Percentiles rank a stretch among this genome's conserved stretches.
These are phyloP conservation scores for Temnothorax ravouxi DNA, from an alignment of 2,888 invertebrate species.

Conservation along the genomic window DNA sequence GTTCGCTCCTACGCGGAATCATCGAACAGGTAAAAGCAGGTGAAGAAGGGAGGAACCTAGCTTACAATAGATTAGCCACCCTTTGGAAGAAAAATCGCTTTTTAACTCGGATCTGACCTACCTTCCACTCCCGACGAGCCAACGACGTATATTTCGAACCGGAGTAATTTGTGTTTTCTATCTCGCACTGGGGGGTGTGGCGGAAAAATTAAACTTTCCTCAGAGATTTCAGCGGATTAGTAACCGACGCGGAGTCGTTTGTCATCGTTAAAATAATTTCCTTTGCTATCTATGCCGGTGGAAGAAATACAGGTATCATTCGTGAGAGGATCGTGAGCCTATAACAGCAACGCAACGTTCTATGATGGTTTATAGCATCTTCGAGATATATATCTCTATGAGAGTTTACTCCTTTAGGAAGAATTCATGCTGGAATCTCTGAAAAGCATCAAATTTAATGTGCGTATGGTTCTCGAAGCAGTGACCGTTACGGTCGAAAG, in stretches of 20 bases:
- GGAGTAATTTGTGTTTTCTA: conserved; percentile 81
- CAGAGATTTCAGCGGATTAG: conserved; percentile 51
- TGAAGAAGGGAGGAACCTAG: conserved; percentile 24
- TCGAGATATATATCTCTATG: conserved; percentile 56
- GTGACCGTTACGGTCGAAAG: neutral
- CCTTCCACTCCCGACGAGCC: conserved; percentile 60
- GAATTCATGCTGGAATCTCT: conserved; percentile 40
- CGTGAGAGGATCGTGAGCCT: conserved; percentile 36
- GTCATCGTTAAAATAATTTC: conserved; percentile 83
- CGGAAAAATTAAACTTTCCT: conserved; percentile 80
- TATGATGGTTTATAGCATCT: conserved; percentile 68
- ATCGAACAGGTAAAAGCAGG: conserved; percentile 73
- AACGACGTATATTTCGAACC: conserved; percentile 75
- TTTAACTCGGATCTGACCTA: conserved; percentile 77
- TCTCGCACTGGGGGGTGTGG: conserved; percentile 76
- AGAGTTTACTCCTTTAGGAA: conserved; percentile 33
- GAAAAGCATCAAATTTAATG: conserved; percentile 37
- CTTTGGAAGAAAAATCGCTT: conserved; percentile 80
- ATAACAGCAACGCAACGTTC: conserved; percentile 13
- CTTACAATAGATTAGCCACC: conserved; percentile 60
- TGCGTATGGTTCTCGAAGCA: neutral
- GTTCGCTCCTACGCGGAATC: conserved; percentile 35
- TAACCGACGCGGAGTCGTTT: conserved; percentile 75
- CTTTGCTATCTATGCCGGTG: conserved; percentile 65
- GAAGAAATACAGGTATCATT: conserved; percentile 44